Base-by-base conservation (phyloP, 2,797 vertebrate genomes). In the Acipenser oxyrinchus region DNA sequence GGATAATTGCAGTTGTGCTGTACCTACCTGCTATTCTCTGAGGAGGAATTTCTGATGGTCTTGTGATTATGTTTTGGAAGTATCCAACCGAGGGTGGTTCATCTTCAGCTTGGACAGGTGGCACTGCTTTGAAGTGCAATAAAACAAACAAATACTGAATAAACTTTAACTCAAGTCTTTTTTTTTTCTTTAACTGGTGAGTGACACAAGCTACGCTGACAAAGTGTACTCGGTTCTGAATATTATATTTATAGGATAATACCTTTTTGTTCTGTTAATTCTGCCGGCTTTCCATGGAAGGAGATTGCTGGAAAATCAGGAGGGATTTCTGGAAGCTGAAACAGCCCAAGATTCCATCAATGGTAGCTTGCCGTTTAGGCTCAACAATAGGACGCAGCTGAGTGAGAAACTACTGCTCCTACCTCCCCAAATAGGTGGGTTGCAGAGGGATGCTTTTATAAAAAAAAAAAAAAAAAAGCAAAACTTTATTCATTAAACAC, bases 311-410 rank as follows among this genome's bases (percentile, higher is more conserved):
- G 72, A 70, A 73, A 77, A 67, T 78, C 67, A 51, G 80, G 82
- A 75, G 90, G 75, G 60, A 84, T 78, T 68, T 90, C 91, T 67
- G 93, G 93, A 76, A 98, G 89, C 53, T 88, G 84, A 73, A 98
- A 96, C 70, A 99, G 88, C 71, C 93, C 69, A 99, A 77, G 78
- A 94, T 90, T 67, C 89, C 88, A 75, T 98, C 93, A n/a, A 97
- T 89, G 79, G 91, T 70, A 70, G 87, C 85, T 81, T 86, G 93
- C 48, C 98, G 85, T 69, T 83, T 83, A 67, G 92, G 91, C 71
- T 94, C 88, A 79, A 98, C 77, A 4, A 88, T 91, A 0, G 86
- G 79, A 62, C 93, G 93, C 78, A 99, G 93, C 68, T 93, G 93
- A 64, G 91, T 92, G 66, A 98, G 91, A 79, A 99, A 98, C 74